Evolutionary conservation across 2,113 vertebrate genomes (phyloP), one percentile per base, ranked within the genome.

Genomic region (Anguilla rostrata): DNA sequence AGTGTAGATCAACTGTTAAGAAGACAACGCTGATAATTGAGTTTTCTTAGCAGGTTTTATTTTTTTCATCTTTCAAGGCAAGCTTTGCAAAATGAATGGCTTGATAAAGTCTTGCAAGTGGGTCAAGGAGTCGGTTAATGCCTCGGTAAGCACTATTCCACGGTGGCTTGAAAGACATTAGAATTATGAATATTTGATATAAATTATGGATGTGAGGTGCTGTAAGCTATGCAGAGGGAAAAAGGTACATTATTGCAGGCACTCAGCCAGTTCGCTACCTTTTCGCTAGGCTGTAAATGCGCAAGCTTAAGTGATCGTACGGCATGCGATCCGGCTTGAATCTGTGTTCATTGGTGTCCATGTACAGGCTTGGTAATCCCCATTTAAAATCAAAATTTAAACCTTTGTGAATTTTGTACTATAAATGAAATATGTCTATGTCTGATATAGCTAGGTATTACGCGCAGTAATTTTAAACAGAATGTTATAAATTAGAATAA

Each of bases 131-230:
- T 57, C 60, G 29, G 49, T 86, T 86, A 34, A 81, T 81, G 85
- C 85, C 34, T 81, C 82, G 46, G 49, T 82, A 86, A 86, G 84
- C 84, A 80, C 26, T 46, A 22, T 85, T 82, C 80, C 60, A 22
- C 22, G 12, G 79, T 29, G 57, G 80, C 85, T 63, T 71, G 81
- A 82, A 86, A 86, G 85, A 49, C 78, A 57, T 85, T 57, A 56
- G 66, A 83, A 40, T 57, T 39, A 56, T 26, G 85, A 82, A 71
- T 78, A 22, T 34, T 83, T 39, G 49, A 60, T 57, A 63, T 29
- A 40, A 15, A 26, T 22, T 60, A 53, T 83, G n/a, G 26, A 57
- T 4, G 81, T 34, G 34, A 34, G 0, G 34, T 34, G 1, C 9
- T 83, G 26, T 83, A 20, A 83, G 26, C 46, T 34, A 57, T 39